Evolutionary conservation across 2,888 invertebrate species (phyloP), one percentile per base, ranked within the genome.

Genomic region (Idaea aversata): DNA sequence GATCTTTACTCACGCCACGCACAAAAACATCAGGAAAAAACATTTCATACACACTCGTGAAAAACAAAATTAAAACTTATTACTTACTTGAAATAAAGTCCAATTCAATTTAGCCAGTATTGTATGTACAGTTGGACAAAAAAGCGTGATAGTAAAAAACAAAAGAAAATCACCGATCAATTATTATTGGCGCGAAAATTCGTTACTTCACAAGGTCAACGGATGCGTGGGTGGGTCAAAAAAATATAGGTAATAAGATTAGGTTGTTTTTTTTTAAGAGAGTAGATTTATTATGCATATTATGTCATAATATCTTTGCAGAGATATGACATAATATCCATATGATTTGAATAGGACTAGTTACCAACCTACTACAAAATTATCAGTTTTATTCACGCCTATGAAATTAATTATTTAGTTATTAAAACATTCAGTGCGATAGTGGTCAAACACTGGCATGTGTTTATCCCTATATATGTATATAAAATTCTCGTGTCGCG

Each of bases 141-240:
- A 59, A 59, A 13, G 59, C 15, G 34, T 59, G 34, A 59, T 13
- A 34, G 47, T 34, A 74, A 80, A 73, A 65, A 70, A 71, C 80
- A 79, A 75, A 81, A 82, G 81, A 76, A 80, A 77, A 81, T 76
- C 78, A 71, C 75, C 72, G 77, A 83, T 77, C 84, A 83, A 81
- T 77, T 79, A 77, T 76, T 47, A 47, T 77, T 67, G 87, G 87
- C 89, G 88, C 82, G 87, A 88, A 90, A 85, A 88, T 86, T 83
- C 90, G 89, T 91, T 90, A 86, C 70, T 68, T 63, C 70, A 77
- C 91, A 90, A 91, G 91, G 91, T 87, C 79, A 89, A 74, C 89
- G 0, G 63, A 84, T 85, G 77, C 72, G 84, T 79, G 79, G 80
- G 78, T 65, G 47, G 47, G 74, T 60, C 63, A 63, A 76, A 83